Percentiles rank a stretch among this genome's conserved stretches.
These are phyloP conservation scores for Lutjanus campechanus DNA, from an alignment of 2,797 vertebrate species.

Conservation along the genomic window DNA sequence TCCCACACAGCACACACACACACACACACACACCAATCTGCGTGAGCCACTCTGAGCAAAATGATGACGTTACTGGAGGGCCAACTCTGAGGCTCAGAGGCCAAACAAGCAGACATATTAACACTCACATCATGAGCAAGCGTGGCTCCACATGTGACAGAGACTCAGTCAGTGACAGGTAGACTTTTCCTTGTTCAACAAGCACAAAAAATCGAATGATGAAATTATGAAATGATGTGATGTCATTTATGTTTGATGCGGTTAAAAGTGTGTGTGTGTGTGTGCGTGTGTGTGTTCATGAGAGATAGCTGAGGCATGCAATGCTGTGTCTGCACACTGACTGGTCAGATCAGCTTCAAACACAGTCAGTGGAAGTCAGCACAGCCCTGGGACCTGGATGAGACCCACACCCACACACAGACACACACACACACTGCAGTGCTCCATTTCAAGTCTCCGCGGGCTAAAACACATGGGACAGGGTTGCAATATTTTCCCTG, in stretches of 20 bases:
- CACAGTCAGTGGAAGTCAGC: constrained; percentile 34
- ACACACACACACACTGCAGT: constrained; percentile 25
- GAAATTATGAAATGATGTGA: neutral
- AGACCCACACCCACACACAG: neutral
- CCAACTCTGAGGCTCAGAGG: constrained; percentile 12
- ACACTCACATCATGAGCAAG: constrained; percentile 12
- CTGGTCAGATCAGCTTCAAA: constrained; percentile 74
- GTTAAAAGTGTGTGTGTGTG: constrained; percentile 31
- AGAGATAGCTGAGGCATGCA: constrained; percentile 56
- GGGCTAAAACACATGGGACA: constrained; percentile 43
- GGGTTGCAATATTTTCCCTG: constrained; percentile 31
- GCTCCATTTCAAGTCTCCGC: constrained; percentile 39
- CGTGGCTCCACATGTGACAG: neutral
- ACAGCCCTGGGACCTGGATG: constrained; percentile 35
- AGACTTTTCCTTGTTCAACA: constrained; percentile 7
- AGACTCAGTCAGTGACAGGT: neutral
- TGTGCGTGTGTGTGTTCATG: constrained; percentile 30
- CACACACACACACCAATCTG: neutral
- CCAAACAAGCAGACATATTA: constrained; percentile 38
- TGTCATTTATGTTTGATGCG: constrained; percentile 21
- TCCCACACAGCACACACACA: neutral
- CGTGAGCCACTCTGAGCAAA: constrained; percentile 7
- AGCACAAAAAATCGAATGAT: constrained; percentile 2
- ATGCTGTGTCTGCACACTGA: constrained; percentile 77
- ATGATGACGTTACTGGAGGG: constrained; percentile 15